Conservation (phyloP, 2,888 invertebrate genomes). For the Ophioninae sp. region DNA sequence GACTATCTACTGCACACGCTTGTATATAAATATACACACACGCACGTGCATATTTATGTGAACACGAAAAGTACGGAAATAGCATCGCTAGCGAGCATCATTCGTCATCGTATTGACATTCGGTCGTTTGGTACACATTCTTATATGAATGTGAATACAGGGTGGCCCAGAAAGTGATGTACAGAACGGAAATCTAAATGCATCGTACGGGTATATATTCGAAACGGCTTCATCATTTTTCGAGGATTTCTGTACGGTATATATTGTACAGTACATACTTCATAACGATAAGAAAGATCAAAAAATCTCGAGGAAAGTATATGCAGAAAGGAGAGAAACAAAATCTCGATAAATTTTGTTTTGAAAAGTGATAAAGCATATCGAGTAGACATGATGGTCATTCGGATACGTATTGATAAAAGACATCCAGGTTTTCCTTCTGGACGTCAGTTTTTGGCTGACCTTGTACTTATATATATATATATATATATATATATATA, state of each 20-base stretch:
- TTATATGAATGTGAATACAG: background rate
- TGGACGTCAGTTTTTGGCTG: constrained; percentile 12
- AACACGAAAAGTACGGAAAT: constrained; percentile 27
- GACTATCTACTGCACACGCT: constrained; percentile 20
- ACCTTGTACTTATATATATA: background rate
- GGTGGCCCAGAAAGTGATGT: background rate
- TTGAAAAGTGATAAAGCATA: background rate
- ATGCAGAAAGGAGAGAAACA: background rate
- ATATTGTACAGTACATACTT: too few species aligned
- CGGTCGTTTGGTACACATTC: constrained; percentile 15
- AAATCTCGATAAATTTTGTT: background rate
- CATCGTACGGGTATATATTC: background rate
- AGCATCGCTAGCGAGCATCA: constrained; percentile 49
- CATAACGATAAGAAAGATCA: too few species aligned
- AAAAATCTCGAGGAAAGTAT: background rate
- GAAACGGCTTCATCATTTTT: background rate
- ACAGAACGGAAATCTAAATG: background rate
- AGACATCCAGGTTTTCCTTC: background rate
- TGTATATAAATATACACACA: constrained; percentile 17
- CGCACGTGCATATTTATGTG: constrained; percentile 3
- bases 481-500: background rate
- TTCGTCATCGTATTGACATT: constrained; percentile 41
- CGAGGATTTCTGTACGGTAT: too few species aligned
- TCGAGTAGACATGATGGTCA: background rate
- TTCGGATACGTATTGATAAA: background rate